Evolutionary conservation across 2,888 invertebrate species (phyloP), one percentile per base, ranked within the genome.

Genomic region (Agrochola circellaris): DNA sequence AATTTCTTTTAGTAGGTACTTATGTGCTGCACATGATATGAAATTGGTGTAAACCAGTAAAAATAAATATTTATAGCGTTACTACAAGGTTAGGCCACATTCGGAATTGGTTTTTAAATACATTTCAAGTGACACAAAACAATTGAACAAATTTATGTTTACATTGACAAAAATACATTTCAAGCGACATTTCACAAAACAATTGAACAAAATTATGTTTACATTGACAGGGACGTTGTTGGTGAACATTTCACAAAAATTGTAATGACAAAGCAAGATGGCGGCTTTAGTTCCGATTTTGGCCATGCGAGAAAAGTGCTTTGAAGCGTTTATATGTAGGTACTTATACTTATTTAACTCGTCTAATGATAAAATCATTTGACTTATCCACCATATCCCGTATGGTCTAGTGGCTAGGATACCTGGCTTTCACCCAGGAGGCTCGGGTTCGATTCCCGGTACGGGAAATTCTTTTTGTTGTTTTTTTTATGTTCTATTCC

Each of bases 361-460:
- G 13, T 48, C 0, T 34, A 71, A n/a, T n/a, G 34, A 13, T 48
- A 0, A 71, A 69, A 45, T 34, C 11, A 51, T 77, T 82, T 64
- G 15, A 30, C 15, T 0, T 0, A 0, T 0, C 0, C 0, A 0
- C 0, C 0, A 54, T 38, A 17, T 73, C 84, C 78, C 81, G 81
- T 78, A 78, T 78, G 78, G 82, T 97, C 97, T 97, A 97, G 97
- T 97, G 97, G 97, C 97, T 97, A 97, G 97, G 97, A 97, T 97
- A 97, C 97, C 97, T 97, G 97, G 97, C 97, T 97, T 97, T 97
- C 97, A 97, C 97, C 97, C 97, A 97, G 97, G 97, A 97, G 97
- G 97, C 97, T 97, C 97, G 97, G 97, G 97, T 97, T 97, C 97
- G 97, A 97, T 97, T 97, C 97, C 97, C 97, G 97, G 97, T 79